phyloP scores from a whole-genome alignment of 2,113 vertebrate genomes.

The Ciconia maguari region DNA sequence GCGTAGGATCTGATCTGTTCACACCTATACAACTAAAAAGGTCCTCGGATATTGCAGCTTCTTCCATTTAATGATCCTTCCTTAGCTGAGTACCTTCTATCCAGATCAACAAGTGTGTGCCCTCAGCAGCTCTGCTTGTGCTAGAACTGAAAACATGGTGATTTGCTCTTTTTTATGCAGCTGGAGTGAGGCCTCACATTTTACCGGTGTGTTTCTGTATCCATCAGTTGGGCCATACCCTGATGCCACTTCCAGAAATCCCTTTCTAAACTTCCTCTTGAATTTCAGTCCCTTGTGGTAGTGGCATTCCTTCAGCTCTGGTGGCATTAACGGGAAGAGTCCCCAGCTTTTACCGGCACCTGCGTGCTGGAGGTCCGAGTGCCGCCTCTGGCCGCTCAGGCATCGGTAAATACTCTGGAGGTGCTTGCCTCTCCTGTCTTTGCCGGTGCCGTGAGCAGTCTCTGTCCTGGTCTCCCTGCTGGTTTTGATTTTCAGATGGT shows the following conservation, averaged over 20 bases:
- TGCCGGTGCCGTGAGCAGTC: neutral
- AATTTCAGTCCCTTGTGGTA: neutral
- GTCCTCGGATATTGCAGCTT: neutral
- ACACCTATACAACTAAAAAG: neutral
- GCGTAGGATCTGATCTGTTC: neutral
- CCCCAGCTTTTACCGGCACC: neutral
- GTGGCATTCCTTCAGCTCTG: neutral
- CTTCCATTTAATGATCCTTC: neutral
- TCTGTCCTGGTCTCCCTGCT: neutral
- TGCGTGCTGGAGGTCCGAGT: neutral
- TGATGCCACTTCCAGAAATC: neutral
- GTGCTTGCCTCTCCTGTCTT: neutral
- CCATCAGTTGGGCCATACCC: neutral
- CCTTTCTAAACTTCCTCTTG: neutral
- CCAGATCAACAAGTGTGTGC: neutral
- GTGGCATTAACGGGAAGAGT: neutral
- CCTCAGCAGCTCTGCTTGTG: neutral
- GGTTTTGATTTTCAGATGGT: conserved; percentile 4
- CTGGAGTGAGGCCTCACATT: neutral
- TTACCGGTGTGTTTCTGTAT: neutral
- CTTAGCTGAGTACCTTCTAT: neutral
- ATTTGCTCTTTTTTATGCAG: neutral
- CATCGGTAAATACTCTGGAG: neutral
- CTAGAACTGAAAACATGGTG: neutral
- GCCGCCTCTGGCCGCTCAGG: neutral